Evolutionary conservation across 2,888 invertebrate genomes (phyloP).

Genomic region (Brachyptera risi): DNA sequence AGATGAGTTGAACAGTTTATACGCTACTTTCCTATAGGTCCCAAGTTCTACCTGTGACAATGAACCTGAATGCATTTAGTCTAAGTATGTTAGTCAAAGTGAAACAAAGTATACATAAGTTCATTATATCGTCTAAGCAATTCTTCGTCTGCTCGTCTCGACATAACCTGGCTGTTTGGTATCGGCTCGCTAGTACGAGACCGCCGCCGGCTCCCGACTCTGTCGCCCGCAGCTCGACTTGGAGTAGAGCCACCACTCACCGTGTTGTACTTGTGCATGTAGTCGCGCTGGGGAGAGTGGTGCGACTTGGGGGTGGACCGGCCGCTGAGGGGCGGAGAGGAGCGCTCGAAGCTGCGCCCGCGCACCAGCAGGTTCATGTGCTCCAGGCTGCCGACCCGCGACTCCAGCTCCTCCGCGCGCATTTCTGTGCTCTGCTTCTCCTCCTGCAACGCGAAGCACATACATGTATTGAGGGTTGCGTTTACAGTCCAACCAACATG

Average conservation of each 20-base stretch:
- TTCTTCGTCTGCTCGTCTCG: background rate
- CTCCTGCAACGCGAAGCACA: conserved; percentile 57
- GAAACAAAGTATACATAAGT: too few relatives aligned
- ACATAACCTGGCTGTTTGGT: background rate
- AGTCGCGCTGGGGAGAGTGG: conserved; percentile 76
- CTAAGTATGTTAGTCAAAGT: too few relatives aligned
- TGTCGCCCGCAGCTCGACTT: background rate
- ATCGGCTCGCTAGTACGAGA: too few relatives aligned
- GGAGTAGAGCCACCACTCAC: conserved; percentile 55
- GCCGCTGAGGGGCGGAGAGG: conserved; percentile 84
- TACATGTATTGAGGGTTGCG: too few relatives aligned
- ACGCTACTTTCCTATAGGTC: too few relatives aligned
- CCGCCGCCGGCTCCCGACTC: too few relatives aligned
- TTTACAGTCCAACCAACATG: too few relatives aligned
- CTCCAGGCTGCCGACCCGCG: conserved; percentile 91
- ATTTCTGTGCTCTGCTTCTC: conserved; percentile 97
- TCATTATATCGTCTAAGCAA: background rate
- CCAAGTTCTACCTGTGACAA: too few relatives aligned
- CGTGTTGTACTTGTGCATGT: conserved; percentile 93
- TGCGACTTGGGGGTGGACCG: conserved; percentile 80
- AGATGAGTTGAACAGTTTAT: too few relatives aligned
- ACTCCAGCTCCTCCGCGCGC: conserved; percentile 94
- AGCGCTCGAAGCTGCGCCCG: conserved; percentile 64
- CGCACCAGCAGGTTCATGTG: conserved; percentile 81
- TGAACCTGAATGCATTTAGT: too few relatives aligned